Conservation (phyloP, 2,888 invertebrate genomes). For the Tenthredo distinguenda region DNA sequence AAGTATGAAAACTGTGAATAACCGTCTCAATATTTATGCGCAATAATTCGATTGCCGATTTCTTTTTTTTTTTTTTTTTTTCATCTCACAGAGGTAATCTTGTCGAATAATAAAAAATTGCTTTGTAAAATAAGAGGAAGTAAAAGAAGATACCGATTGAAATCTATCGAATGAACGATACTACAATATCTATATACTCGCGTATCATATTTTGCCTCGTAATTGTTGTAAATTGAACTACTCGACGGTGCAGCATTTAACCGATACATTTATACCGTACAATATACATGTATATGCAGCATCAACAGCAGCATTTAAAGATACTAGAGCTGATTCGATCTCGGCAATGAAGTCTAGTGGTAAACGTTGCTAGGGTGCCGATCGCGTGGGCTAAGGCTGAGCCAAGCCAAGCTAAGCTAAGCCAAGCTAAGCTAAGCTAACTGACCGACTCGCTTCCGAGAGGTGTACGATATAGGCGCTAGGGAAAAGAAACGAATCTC, state of each 20-base stretch:
- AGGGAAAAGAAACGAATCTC: not conserved
- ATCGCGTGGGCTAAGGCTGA: slow-evolving; percentile 23
- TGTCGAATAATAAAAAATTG: not conserved
- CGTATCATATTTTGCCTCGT: slow-evolving; percentile 65
- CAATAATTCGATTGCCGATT: not conserved
- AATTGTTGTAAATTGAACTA: slow-evolving; percentile 70
- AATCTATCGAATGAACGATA: not conserved
- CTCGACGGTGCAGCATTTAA: slow-evolving; percentile 50
- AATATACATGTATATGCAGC: not conserved
- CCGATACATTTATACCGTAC: not conserved
- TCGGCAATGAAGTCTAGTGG: slow-evolving; percentile 12
- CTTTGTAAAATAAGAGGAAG: not conserved
- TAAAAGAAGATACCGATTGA: not conserved
- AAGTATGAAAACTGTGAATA: not conserved
- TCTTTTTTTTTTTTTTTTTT: no score
- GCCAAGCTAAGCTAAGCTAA: not conserved
- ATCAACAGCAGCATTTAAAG: slow-evolving; percentile 7
- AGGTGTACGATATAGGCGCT: not conserved
- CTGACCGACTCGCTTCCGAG: not conserved
- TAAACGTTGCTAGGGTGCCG: not conserved
- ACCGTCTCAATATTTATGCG: not conserved
- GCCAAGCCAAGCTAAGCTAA: not conserved
- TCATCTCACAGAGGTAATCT: not conserved
- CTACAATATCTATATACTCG: not conserved
- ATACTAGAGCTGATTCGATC: slow-evolving; percentile 28